Evolutionary conservation across 92 coral and sea anemone species (phyloP), one percentile per base, ranked within the genome.

Genomic region (Ricordea florida): DNA sequence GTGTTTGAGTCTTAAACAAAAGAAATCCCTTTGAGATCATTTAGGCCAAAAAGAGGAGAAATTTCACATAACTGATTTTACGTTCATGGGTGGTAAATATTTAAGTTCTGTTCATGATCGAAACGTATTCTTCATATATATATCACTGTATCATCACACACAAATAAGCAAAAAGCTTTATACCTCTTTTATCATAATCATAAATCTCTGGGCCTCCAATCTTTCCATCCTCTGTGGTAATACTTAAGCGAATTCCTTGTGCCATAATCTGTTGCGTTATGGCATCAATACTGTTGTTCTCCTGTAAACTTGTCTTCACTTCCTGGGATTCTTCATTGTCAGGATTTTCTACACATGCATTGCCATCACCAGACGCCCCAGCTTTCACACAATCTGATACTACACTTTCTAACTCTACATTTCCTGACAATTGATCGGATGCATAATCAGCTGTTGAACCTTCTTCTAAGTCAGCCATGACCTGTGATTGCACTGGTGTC

Each of bases 161-260:
- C 9, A 10, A 27, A 13, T 18, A 18, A 59, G n/a, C n/a, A 23
- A 17, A 13, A 20, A 15, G 55, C 41, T 22, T 33, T 21, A 10
- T 69, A 87, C 97, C 97, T 79, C 85, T 31, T 16, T 51, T 34
- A 22, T 43, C 40, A 9, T 92, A 64, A 29, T 79, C 85, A 57
- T 53, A 84, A 37, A 91, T 84, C 57, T 87, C 90, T 57, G 84
- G 85, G 20, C 76, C 87, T 38, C 79, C 80, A 14, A 30, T 37
- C n/a, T 50, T 16, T 6, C 79, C 69, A 17, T 61, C 69, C 21
- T 69, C 93, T 50, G 82, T 85, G 0, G 87, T 87, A 17, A 61
- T 11, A 68, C 62, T 68, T n/a, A 74, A 69, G 41, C 62, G 48
- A 55, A 79, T 74, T 56, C 57, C 69, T 27, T 76, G 71, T 20